Conservation (phyloP, 2,113 vertebrate species). For the Notechis scutatus region DNA sequence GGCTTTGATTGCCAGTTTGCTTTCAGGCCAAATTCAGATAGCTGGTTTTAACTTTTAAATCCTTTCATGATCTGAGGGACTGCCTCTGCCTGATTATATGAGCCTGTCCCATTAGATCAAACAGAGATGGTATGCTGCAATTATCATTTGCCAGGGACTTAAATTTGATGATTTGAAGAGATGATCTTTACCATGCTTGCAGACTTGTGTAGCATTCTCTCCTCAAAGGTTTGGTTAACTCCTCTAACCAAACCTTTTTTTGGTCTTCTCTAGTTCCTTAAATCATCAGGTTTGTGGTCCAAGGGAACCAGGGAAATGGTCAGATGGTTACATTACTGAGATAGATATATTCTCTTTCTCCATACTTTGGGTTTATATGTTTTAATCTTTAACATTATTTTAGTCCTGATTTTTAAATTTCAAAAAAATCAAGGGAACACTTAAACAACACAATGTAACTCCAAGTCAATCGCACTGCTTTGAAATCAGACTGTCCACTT, state of each 20-base stretch:
- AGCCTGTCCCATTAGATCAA: background rate
- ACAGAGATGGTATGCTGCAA: background rate
- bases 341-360: background rate
- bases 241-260: background rate
- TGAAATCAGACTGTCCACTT: no score
- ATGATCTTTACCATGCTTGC: background rate
- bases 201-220: background rate
- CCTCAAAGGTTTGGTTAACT: background rate
- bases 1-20: background rate
- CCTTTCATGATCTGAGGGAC: background rate
- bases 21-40: background rate
- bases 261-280: background rate
- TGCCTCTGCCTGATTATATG: background rate
- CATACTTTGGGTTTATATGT: background rate
- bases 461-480: no score
- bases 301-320: background rate
- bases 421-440: no score
- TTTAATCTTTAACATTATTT: background rate
- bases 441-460: no score
- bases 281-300: background rate
- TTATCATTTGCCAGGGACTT: background rate
- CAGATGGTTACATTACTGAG: background rate
- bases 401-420: background rate
- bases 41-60: background rate
- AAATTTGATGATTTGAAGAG: background rate